Base-by-base conservation (phyloP, 1,140 invertebrate species). In the Bombyx mandarina region DNA sequence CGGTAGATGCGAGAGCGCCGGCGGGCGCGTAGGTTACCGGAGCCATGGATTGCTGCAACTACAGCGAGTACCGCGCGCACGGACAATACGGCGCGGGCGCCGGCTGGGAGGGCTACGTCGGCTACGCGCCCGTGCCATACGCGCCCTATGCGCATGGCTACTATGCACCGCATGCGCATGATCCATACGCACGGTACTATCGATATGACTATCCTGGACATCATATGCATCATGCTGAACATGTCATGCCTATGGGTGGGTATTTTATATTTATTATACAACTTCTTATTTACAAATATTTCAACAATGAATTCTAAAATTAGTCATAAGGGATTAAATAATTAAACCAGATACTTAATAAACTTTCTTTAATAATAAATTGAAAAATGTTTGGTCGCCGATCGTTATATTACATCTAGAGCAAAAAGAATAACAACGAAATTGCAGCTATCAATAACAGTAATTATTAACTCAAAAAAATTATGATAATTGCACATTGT, bases 31-130 rank as follows among this genome's bases (percentile, higher is more conserved):
- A 79, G 75, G 62, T 62, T 58, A 65, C 62, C 63, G 63, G 46
- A 48, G 67, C 58, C 53, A 86, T 86, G 83, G 83, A 86, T 65
- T 84, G 83, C 75, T 86, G 83, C 77, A 82, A 85, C 63, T 85
- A 82, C 79, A 76, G 76, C 62, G 73, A 82, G 73, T 75, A 69
- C 67, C 75, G 77, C 67, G 69, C 67, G 73, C 67, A 57, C 62
- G 75, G 57, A 67, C 73, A 71, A 68, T 77, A 76, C 71, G 71
- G 71, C 72, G 73, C 70, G 67, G 63, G 70, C 73, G 73, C 73
- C 56, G 70, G 61, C 52, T 81, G 77, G 75, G 77, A 77, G 42
- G 73, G 78, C 66, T 82, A 79, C 75, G 69, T 53, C 50, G 56
- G 71, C 59, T 81, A 79, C 69, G 66, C 79, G 65, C 75, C 77